Evolutionary conservation across 2,888 invertebrate genomes (phyloP).

Genomic region (Bursaphelenchus okinawaensis): DNA sequence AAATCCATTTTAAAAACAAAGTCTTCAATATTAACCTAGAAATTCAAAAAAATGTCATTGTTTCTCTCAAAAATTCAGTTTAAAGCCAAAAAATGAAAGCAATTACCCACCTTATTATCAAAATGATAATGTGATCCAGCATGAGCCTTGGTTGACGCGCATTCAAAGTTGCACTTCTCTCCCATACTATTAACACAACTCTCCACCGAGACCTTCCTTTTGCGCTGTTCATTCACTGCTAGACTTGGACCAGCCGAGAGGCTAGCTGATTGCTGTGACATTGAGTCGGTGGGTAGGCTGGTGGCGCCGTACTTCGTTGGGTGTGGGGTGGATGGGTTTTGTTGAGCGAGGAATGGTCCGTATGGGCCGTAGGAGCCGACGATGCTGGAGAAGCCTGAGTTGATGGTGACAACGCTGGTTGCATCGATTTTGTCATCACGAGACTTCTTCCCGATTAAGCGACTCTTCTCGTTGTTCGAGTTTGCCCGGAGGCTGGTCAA

Average conservation of each 20-base stretch:
- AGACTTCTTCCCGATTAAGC: not conserved
- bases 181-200: conserved; percentile 29
- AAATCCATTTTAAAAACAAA: too few species aligned
- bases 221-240: not conserved
- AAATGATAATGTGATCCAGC: conserved; percentile 67
- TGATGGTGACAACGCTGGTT: conserved; percentile 2
- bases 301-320: not conserved
- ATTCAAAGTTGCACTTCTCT: conserved; percentile 52
- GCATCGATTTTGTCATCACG: conserved; percentile 9
- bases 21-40: too few species aligned
- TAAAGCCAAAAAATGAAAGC: too few species aligned
- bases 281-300: not conserved
- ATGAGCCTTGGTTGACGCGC: conserved; percentile 71
- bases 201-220: conserved; percentile 16
- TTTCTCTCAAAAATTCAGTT: too few species aligned
- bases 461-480: not conserved
- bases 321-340: not conserved
- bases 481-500: not conserved
- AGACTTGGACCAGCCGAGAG: conserved; percentile 4
- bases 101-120: conserved; percentile 55
- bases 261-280: not conserved
- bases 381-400: not conserved
- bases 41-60: too few species aligned
- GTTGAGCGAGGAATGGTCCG: not conserved
- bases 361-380: too few species aligned